Evolutionary conservation across 2,888 invertebrate species (phyloP).

Genomic region (Drosophila prolongata): DNA sequence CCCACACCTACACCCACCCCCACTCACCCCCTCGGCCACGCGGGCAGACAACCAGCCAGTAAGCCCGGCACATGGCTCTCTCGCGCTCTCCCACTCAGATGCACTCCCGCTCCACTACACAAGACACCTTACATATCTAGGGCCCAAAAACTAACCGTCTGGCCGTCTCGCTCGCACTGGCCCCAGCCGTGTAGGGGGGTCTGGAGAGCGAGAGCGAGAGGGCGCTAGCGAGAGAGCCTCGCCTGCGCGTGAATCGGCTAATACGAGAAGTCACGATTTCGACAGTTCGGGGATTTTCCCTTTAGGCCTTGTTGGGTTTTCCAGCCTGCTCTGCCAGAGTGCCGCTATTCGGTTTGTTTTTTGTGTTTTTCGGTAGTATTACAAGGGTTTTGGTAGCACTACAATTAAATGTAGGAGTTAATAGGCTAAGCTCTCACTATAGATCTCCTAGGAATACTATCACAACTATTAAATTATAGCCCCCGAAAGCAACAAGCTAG

Average conservation of each 20-base stretch:
- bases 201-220: constrained; percentile 55
- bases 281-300: constrained; percentile 56
- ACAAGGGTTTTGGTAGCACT: background rate
- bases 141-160: constrained; percentile 65
- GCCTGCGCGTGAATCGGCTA: constrained; percentile 40
- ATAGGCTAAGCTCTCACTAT: background rate
- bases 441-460: background rate
- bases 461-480: background rate
- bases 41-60: constrained; percentile 44
- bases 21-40: constrained; percentile 2
- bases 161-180: constrained; percentile 63
- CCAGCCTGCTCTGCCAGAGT: constrained; percentile 59
- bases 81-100: constrained; percentile 76
- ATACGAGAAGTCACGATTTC: constrained; percentile 31
- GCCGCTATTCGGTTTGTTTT: constrained; percentile 68
- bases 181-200: background rate
- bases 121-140: constrained; percentile 73
- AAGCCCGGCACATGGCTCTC: constrained; percentile 76
- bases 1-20: constrained; percentile 8
- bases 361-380: constrained; percentile 51
- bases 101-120: constrained; percentile 74
- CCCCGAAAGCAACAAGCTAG: constrained; percentile 1
- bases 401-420: constrained; percentile 3
- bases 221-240: constrained; percentile 62
- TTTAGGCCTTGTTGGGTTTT: constrained; percentile 74